Evolutionary conservation across 2,113 vertebrate species (phyloP), one percentile per base, ranked within the genome.

Genomic region (Caranx ignobilis): DNA sequence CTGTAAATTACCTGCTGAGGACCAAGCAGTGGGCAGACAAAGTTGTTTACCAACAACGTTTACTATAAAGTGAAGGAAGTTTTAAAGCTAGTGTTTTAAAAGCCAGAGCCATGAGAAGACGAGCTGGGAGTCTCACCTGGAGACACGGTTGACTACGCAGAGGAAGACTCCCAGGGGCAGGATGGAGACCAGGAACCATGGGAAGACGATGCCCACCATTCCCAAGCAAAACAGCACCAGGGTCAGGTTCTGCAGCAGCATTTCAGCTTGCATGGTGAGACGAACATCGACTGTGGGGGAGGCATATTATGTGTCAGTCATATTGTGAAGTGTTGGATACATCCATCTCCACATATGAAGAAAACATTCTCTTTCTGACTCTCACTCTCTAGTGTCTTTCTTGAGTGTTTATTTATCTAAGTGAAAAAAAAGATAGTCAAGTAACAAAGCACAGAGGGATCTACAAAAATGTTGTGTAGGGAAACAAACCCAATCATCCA

Each of bases 211-310:
- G 62, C 93, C 87, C 60, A 96, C 91, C 89, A 96, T 92, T 34
- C 82, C 94, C 81, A 96, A 82, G 73, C 94, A 95, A 81, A 96
- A 96, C 15, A 96, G 77, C 77, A 96, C 93, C 78, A 96, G 84
- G n/a, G 93, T 92, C 81, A 96, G 66, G 83, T 95, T 96, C 92
- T 96, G 95, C 19, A 96, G 89, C 84, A 96, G 88, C 93, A 95
- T 94, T 81, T 96, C 96, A 18, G 91, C 87, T 74, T 96, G 95
- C 89, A 94, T 91, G 64, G 93, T 87, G 90, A 96, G 93, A 47
- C 92, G 94, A n/a, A 96, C 95, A 45, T 96, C 95, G 87, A 96
- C 96, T 96, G 72, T 63, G 50, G 87, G 31, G 10, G 41, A 83
- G 37, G 77, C 21, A 86, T 10, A 50, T 75, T 47, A 1, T 2